These are phyloP conservation scores for Melanostoma mellinum DNA, from an alignment of 2,888 invertebrate genomes.

Conservation along the genomic window DNA sequence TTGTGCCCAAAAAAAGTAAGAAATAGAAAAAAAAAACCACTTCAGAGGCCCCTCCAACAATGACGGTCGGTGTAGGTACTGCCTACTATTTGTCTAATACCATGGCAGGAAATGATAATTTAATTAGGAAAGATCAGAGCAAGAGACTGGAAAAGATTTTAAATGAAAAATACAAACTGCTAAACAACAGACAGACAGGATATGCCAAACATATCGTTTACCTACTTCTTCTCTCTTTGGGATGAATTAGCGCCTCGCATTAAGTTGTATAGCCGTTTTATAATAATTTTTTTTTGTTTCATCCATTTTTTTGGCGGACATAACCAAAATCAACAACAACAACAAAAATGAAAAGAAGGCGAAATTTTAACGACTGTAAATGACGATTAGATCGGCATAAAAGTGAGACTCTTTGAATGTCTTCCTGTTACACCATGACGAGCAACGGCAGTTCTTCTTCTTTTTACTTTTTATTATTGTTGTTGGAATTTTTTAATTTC, in stretches of 20 bases:
- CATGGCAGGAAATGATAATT: slow-evolving; percentile 72
- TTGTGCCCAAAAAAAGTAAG: slow-evolving; percentile 17
- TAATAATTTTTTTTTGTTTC: too few species aligned
- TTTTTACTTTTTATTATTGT: background rate
- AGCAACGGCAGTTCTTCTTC: slow-evolving; percentile 32
- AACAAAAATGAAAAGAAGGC: slow-evolving; percentile 25
- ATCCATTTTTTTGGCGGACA: slow-evolving; percentile 12
- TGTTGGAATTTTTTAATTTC: slow-evolving; percentile 11
- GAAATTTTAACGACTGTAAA: slow-evolving; percentile 54
- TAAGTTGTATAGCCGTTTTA: slow-evolving; percentile 1
- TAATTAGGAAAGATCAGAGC: slow-evolving; percentile 63
- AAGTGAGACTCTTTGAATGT: slow-evolving; percentile 41
- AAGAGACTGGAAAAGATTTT: slow-evolving; percentile 31
- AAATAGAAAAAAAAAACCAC: background rate
- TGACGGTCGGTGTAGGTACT: slow-evolving; percentile 20
- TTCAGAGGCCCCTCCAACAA: slow-evolving; percentile 30
- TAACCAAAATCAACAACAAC: background rate
- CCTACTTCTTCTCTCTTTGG: slow-evolving; percentile 25
- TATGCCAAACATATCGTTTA: slow-evolving; percentile 66
- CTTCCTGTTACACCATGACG: slow-evolving; percentile 66
- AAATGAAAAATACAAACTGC: slow-evolving; percentile 1
- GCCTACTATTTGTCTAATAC: slow-evolving; percentile 42
- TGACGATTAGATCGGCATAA: slow-evolving; percentile 58
- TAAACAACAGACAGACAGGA: slow-evolving; percentile 59
- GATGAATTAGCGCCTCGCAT: slow-evolving; percentile 64